These are phyloP conservation scores for Zoroaster sp. DNA, from an alignment of 53 echinoderm and acorn worm genomes.

Conservation along the genomic window DNA sequence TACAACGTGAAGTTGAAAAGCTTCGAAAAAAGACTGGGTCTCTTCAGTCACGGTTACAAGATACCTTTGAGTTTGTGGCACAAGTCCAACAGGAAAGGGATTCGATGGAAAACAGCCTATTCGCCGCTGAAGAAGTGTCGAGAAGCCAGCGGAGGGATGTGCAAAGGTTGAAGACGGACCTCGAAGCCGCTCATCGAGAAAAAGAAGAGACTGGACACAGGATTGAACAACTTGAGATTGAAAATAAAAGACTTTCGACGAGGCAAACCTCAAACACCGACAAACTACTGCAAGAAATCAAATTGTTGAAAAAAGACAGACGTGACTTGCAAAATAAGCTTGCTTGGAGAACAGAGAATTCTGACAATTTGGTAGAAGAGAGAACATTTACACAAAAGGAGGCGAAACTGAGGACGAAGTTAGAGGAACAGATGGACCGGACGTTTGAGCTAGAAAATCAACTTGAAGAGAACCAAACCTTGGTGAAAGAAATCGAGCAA, in stretches of 20 bases:
- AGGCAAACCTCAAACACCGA: not conserved
- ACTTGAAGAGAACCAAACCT: not conserved
- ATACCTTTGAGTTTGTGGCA: not conserved
- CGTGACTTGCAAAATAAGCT: not conserved
- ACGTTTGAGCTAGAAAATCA: slow-evolving; percentile 5
- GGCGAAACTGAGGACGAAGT: not conserved
- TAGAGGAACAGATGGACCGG: slow-evolving; percentile 2
- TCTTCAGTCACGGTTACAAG: not conserved
- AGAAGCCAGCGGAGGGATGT: not conserved
- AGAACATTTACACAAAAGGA: not conserved
- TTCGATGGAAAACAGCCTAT: not conserved
- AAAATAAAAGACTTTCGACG: slow-evolving; percentile 10
- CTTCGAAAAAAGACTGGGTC: not conserved
- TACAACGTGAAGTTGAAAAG: not conserved
- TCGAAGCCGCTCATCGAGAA: not conserved
- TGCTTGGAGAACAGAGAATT: not conserved
- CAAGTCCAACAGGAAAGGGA: not conserved
- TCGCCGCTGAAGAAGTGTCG: not conserved
- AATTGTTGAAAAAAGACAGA: not conserved
- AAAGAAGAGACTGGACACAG: not conserved
- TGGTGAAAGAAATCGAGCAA: not conserved
- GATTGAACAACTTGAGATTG: not conserved
- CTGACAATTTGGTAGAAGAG: not conserved
- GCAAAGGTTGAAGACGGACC: not conserved
- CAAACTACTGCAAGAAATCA: not conserved